These are phyloP conservation scores for Lepidostoma basale DNA, from an alignment of 1,140 invertebrate species.

Conservation along the genomic window DNA sequence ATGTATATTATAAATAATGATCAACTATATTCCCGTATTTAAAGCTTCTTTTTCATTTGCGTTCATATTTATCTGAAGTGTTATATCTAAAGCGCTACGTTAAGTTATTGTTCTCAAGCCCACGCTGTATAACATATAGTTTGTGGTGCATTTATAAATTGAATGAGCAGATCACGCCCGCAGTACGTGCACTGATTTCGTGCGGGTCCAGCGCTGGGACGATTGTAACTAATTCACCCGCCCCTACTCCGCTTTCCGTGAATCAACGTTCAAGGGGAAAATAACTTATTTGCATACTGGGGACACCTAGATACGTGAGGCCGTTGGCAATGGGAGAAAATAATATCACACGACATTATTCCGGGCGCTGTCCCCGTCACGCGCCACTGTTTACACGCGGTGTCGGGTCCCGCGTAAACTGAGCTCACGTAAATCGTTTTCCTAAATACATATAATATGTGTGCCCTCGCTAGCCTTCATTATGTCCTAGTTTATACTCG, in stretches of 20 bases:
- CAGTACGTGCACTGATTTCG: neutral
- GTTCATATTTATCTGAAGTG: no score
- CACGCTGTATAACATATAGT: no score
- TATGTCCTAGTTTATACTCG: no score
- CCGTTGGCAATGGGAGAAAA: conserved; percentile 9
- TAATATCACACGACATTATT: conserved; percentile 17
- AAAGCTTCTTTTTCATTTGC: no score
- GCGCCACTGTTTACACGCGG: conserved; percentile 9
- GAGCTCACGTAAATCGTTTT: neutral
- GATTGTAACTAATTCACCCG: conserved; percentile 30
- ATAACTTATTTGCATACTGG: conserved; percentile 34
- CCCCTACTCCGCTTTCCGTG: neutral
- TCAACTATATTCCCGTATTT: no score
- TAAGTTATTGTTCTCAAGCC: no score
- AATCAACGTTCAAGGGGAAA: conserved; percentile 15
- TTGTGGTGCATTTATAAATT: neutral
- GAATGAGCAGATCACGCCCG: neutral
- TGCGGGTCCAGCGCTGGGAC: conserved; percentile 3
- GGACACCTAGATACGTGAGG: conserved; percentile 18
- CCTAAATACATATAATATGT: no score
- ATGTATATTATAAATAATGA: no score
- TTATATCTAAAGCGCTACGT: no score
- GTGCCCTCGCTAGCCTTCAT: no score
- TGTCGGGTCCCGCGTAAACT: neutral
- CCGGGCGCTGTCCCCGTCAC: neutral